These are phyloP conservation scores for Fundulus diaphanus DNA, from an alignment of 2,797 vertebrate species.

Conservation along the genomic window DNA sequence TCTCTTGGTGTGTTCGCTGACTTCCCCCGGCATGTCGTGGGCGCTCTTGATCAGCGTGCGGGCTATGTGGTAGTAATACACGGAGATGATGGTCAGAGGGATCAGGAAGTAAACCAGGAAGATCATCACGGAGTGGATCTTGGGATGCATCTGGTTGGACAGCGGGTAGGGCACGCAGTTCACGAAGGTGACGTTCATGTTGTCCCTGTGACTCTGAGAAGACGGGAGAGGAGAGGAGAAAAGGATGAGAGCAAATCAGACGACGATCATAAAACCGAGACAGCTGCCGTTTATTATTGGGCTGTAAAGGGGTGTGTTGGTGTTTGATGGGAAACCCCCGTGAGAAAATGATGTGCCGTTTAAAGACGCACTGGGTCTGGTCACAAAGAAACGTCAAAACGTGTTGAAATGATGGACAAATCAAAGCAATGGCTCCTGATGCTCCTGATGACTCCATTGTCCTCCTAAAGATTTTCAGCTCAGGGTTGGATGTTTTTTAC, in stretches of 20 bases:
- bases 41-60: slow-evolving; percentile 91
- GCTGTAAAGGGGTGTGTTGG: background rate
- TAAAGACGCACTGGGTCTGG: slow-evolving; percentile 3
- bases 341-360: background rate
- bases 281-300: background rate
- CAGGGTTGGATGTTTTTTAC: background rate
- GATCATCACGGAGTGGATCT: slow-evolving; percentile 92
- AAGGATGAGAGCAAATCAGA: too few relatives aligned
- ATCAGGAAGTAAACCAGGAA: slow-evolving; percentile 96
- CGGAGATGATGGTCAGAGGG: slow-evolving; percentile 89
- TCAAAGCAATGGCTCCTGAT: background rate
- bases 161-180: slow-evolving; percentile 93
- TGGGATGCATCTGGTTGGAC: slow-evolving; percentile 89
- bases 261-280: background rate
- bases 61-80: slow-evolving; percentile 95
- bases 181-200: slow-evolving; percentile 86
- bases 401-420: background rate
- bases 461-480: background rate
- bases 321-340: slow-evolving; percentile 5
- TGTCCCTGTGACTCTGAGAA: slow-evolving; percentile 75
- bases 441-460: background rate
- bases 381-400: background rate
- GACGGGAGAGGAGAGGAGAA: background rate
- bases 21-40: slow-evolving; percentile 92
- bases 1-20: slow-evolving; percentile 90